Evolutionary conservation across 2,797 vertebrate genomes (phyloP), one percentile per base, ranked within the genome.

Genomic region (Halcyon chelicuti): DNA sequence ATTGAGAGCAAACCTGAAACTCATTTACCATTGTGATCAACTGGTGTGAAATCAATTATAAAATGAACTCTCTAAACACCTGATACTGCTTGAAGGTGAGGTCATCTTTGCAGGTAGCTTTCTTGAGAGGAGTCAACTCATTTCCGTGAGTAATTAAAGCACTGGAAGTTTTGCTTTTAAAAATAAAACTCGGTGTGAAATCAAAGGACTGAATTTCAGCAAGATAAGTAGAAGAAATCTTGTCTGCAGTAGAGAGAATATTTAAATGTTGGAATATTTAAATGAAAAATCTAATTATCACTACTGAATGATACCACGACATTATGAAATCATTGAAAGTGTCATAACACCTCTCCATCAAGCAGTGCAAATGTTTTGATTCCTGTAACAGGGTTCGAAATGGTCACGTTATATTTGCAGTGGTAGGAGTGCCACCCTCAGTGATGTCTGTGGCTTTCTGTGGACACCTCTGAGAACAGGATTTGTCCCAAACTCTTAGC

Each of bases 21-120:
- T 97, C 98, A 98, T 98, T 98, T 98, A 98, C 97, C 97, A 97
- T 96, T 98, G 96, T 97, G 94, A 96, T 92, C 88, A 96, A 61
- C 74, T 97, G 97, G 93, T 96, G 84, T 95, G 72, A 96, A 91
- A 95, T 93, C 93, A 84, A 57, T 96, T 92, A 88, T 21, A 85
- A 92, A 88, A 79, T 89, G 66, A 94, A 93, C 68, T 96, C 55
- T 93, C 67, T 76, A 88, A 93, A 73, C 65, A 54, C 94, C 55
- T 81, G 83, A 33, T 1, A 66, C 78, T 97, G 95, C 81, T 97
- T 96, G 95, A 95, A 81, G 90, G 93, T 95, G 84, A 92, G 93
- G 86, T 94, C 63, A n/a, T 75, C 66, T 91, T 94, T 78, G 42
- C 42, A 82, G 46, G 31, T 74, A n/a, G 42, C n/a, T 84, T 88